Evolutionary conservation across 2,888 invertebrate species (phyloP).

Genomic region (Heteromurus nitidus): DNA sequence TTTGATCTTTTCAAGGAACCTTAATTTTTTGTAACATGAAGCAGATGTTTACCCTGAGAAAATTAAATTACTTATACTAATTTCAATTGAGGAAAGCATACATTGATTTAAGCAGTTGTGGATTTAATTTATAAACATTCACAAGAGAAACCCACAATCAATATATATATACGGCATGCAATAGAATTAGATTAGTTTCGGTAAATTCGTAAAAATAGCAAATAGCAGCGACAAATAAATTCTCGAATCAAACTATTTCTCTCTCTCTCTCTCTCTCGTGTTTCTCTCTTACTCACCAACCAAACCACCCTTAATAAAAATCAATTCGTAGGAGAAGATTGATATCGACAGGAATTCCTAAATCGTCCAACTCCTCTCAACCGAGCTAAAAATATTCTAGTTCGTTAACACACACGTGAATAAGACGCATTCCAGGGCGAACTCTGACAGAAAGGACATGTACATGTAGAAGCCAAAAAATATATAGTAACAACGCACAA

Average conservation of each 20-base stretch:
- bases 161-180: not conserved
- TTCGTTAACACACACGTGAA: not conserved
- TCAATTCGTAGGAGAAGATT: not conserved
- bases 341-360: slow-evolving; percentile 4
- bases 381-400: slow-evolving; percentile 6
- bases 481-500: not conserved
- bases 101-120: not conserved
- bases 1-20: slow-evolving; percentile 55
- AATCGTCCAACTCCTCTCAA: not conserved
- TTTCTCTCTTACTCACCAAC: too few relatives aligned
- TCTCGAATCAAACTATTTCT: not conserved
- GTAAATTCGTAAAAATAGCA: not conserved
- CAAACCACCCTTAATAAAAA: not conserved
- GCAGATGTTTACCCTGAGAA: slow-evolving; percentile 53
- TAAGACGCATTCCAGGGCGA: not conserved
- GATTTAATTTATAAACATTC: not conserved
- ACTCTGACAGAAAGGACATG: not conserved
- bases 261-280: not conserved
- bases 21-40: slow-evolving; percentile 42
- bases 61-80: slow-evolving; percentile 39
- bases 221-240: slow-evolving; percentile 2
- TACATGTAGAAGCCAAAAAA: slow-evolving; percentile 14
- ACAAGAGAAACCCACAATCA: not conserved
- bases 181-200: not conserved
- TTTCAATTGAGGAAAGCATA: not conserved